Evolutionary conservation across 2,888 invertebrate species (phyloP).

Genomic region (Cheilosia pagana): DNA sequence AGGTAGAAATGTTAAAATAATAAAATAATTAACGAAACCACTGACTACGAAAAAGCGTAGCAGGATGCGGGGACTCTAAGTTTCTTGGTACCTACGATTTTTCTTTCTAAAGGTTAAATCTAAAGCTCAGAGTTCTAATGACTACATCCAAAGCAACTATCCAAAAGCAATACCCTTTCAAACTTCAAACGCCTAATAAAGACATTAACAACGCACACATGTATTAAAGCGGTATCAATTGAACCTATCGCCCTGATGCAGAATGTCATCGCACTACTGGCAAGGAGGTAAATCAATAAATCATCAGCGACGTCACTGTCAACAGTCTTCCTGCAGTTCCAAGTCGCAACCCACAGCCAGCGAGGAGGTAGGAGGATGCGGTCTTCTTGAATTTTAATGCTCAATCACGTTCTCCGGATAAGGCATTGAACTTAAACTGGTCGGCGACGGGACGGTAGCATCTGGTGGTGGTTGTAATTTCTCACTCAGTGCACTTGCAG

Average conservation of each 20-base stretch:
- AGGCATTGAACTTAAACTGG: constrained; percentile 62
- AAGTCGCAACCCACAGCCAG: constrained; percentile 2
- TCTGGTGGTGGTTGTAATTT: constrained; percentile 60
- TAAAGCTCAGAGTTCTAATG: too few species aligned
- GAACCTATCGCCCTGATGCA: constrained; percentile 26
- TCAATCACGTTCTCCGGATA: constrained; percentile 69
- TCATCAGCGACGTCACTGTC: constrained; percentile 66
- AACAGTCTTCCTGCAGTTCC: constrained; percentile 23
- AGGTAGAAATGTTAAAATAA: too few species aligned
- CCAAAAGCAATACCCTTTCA: not conserved
- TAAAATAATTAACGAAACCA: too few species aligned
- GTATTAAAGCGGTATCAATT: constrained; percentile 44
- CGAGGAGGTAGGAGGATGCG: constrained; percentile 14
- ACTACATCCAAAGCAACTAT: too few species aligned
- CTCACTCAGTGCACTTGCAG: constrained; percentile 30
- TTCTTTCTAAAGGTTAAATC: too few species aligned
- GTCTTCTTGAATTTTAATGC: constrained; percentile 69
- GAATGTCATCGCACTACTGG: constrained; percentile 43
- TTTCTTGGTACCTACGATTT: too few species aligned
- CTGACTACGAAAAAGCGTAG: too few species aligned
- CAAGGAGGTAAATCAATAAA: constrained; percentile 60
- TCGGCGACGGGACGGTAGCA: constrained; percentile 37
- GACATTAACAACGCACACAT: constrained; percentile 6
- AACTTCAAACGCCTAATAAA: constrained; percentile 2
- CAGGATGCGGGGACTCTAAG: too few species aligned